Evolutionary conservation across 2,113 vertebrate genomes (phyloP), one percentile per base, ranked within the genome.

Genomic region (Mastomys coucha): DNA sequence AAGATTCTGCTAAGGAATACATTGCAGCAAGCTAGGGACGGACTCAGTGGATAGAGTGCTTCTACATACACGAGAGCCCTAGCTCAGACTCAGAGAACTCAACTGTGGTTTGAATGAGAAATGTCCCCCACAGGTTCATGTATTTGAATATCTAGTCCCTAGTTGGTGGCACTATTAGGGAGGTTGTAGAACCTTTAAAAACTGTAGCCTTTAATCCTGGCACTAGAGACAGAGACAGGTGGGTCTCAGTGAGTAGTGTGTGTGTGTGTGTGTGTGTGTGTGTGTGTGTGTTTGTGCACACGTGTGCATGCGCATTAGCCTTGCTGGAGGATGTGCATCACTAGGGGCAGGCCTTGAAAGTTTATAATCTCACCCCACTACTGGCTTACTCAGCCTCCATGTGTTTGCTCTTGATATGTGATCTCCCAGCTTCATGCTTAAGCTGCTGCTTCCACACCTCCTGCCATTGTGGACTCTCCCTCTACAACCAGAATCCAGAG

Each of bases 1-100:
- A 93, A 91, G n/a, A 11, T 96, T 89, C 53, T 20, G n/a, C 67
- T 77, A 96, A 86, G 60, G 93, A 86, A 73, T 8, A 89, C 22
- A 4, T 89, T 91, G 87, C 77, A 87, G 26, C 17, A 90, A 10
- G 81, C 26, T 65, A 26, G 26, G 7, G 51, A 81, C 22, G 33
- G 33, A 33, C 22, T 82, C 12, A 16, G 78, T 39, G 36, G 56
- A n/a, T 7, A 60, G 12, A 39, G 36, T 4, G 22, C 36, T 39
- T 60, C 56, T 22, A 8, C 22, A 82, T 14, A n/a, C n/a, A 8
- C 14, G 36, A 60, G 80, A 60, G 51, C 19, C 77, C 19, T 12
- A 58, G 51, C 20, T 58, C 31, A 58, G 78, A 58, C 36, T 26
- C 80, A 11, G 4, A 53, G 10, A 80, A n/a, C 4, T 17, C 51